Evolutionary conservation across 2,888 invertebrate genomes (phyloP), one percentile per base, ranked within the genome.

Genomic region (Chloroclystis v-ata): DNA sequence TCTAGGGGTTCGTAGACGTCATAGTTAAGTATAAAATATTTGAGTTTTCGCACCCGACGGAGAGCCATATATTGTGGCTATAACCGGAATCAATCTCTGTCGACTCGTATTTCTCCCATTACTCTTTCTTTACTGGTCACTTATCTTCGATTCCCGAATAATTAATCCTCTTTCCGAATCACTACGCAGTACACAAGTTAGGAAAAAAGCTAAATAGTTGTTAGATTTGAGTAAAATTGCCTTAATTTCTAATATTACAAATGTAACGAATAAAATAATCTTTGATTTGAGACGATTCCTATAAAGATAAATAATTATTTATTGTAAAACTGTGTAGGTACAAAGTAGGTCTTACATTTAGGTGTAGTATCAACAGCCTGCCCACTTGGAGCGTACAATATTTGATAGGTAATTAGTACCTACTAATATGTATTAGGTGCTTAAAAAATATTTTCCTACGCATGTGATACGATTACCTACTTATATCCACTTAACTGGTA

Each of bases 31-130:
- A 37, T 25, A 33, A 40, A 49, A 29, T 29, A 13, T 30, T 39
- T 43, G 13, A 16, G 28, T 37, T 37, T 28, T 11, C 32, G 26
- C 26, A 30, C 47, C 46, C 32, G 41, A 49, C 46, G 47, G 51
- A 25, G 39, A 42, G 47, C 49, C 43, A 56, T 59, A 56, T 54
- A 55, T 54, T 54, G 48, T 47, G 43, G 48, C 52, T 47, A 56
- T 56, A 58, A 58, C 54, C 49, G 54, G 47, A 56, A 59, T 59
- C 59, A 59, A 59, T 59, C 59, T 55, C 54, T 55, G 59, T 56
- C 59, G 48, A 51, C 43, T 52, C 49, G 44, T 49, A 49, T 55
- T 56, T 56, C 53, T 49, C 52, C 56, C 49, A 56, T 56, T 49
- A 49, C 52, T 59, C 59, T 56, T 48, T 53, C 56, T 51, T 49